Evolutionary conservation across 1,140 invertebrate species (phyloP), one percentile per base, ranked within the genome.

Genomic region (Sycophaga agraensis): DNA sequence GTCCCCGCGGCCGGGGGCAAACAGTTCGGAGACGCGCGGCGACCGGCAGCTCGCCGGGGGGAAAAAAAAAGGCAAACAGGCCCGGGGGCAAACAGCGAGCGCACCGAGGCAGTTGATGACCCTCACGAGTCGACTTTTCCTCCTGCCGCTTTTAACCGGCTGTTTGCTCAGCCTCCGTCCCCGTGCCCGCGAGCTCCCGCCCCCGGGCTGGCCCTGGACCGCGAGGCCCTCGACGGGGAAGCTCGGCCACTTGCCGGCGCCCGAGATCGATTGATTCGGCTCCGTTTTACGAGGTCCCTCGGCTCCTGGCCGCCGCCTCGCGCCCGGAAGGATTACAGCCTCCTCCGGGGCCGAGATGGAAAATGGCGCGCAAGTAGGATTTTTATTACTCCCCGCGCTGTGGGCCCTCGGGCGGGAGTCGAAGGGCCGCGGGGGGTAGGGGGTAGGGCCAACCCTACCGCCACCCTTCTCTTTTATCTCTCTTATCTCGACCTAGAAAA

Each of bases 81-180:
- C 4, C 37, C 26, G 48, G 56, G 45, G 45, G 46, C 56, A 48
- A 57, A 57, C 26, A 43, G 24, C 11, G 16, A 16, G 31, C 46
- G 59, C 54, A 31, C 21, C 28, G 42, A 67, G 61, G 58, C 65
- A 60, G 65, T 69, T 69, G 65, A 69, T 58, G 63, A 65, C 55
- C 59, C 63, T 68, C 57, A 54, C 59, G 50, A 59, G 57, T 57
- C 40, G 59, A 53, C 57, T 57, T 54, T 60, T 40, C 45, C 45
- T 37, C 31, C 54, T 58, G 34, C 56, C 51, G 56, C 57, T 57
- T 55, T 65, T 59, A 59, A 53, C 28, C 49, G 37, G 40, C 45
- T 65, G 59, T 67, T 65, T 63, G 37, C 62, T 57, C 51, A 40
- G 42, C 39, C 54, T 51, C 53, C 55, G n/a, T 63, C 57, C 54